Percentiles rank a stretch among this genome's conserved stretches.
Conservation (phyloP, 2,113 vertebrate species). For the Sigmodon hispidus region DNA sequence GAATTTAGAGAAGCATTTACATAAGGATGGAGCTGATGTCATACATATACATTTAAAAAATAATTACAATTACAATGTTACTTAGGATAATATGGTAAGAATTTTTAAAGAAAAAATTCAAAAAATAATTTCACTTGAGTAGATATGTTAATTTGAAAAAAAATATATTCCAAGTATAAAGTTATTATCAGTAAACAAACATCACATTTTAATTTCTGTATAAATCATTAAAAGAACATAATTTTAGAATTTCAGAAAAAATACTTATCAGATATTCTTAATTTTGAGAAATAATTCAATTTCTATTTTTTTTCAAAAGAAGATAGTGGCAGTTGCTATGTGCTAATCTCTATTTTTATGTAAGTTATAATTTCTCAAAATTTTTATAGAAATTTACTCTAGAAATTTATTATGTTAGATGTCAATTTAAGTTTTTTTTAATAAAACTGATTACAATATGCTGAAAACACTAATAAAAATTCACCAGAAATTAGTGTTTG, state of each 20-base stretch:
- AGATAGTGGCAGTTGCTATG: neutral
- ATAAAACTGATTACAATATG: neutral
- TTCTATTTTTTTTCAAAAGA: neutral
- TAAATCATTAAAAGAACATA: neutral
- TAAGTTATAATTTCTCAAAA: neutral
- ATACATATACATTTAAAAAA: neutral
- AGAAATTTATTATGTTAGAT: neutral
- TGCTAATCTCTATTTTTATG: neutral
- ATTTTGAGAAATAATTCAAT: neutral
- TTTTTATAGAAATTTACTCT: neutral
- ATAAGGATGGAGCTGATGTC: neutral
- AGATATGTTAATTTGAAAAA: neutral
- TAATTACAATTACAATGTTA: fast-evolving
- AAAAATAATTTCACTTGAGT: neutral
- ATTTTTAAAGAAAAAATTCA: neutral
- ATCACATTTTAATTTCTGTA: neutral
- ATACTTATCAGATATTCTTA: neutral
- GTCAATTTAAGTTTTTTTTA: neutral
- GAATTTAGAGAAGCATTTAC: neutral
- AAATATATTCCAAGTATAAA: neutral
- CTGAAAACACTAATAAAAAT: constrained; percentile 1
- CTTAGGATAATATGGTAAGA: neutral
- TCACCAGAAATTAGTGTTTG: constrained; percentile 10
- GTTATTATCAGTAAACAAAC: neutral
- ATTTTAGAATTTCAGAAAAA: neutral